A percentile compares a stretch with the other conserved stretches of the same genome.
Evolutionary conservation across 2,113 vertebrate species (phyloP).

Genomic region (Ariopsis seemanni): DNA sequence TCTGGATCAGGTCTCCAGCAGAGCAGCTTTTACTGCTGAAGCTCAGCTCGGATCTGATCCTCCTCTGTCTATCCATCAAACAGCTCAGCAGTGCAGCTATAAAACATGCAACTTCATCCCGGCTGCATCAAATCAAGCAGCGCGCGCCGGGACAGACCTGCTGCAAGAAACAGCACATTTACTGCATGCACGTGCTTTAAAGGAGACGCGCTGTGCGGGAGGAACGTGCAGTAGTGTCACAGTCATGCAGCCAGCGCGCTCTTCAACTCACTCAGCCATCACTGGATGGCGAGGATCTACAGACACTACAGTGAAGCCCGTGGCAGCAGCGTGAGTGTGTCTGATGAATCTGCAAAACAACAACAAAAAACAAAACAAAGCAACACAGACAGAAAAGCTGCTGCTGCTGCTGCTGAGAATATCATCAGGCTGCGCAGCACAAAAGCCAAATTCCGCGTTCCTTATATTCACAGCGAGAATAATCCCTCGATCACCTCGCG

Average conservation of each 20-base stretch:
- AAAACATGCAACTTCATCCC: background rate
- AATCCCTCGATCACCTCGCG: background rate
- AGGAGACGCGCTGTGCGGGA: background rate
- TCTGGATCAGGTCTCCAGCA: too few relatives aligned
- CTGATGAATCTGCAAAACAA: constrained; percentile 12
- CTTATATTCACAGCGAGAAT: constrained; percentile 2
- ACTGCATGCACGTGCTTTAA: constrained; percentile 25
- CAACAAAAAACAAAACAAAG: background rate
- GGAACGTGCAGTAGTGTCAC: background rate
- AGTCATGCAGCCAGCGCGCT: background rate
- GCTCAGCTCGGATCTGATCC: constrained; percentile 42
- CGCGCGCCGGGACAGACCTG: background rate
- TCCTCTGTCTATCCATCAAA: too few relatives aligned
- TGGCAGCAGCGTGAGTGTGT: constrained; percentile 30
- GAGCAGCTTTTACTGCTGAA: constrained; percentile 24
- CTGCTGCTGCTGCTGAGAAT: constrained; percentile 9
- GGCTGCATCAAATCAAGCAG: background rate
- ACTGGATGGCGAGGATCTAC: background rate
- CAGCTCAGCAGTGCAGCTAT: background rate
- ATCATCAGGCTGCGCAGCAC: background rate
- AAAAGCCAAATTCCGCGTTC: constrained; percentile 41
- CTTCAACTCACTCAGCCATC: constrained; percentile 1
- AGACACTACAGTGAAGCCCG: constrained; percentile 15
- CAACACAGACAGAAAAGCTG: constrained; percentile 14
- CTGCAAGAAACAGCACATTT: constrained; percentile 5